Percentiles rank a stretch among this genome's conserved stretches.
Conservation (phyloP, 2,113 vertebrate genomes). For the Seriola aureovittata region DNA sequence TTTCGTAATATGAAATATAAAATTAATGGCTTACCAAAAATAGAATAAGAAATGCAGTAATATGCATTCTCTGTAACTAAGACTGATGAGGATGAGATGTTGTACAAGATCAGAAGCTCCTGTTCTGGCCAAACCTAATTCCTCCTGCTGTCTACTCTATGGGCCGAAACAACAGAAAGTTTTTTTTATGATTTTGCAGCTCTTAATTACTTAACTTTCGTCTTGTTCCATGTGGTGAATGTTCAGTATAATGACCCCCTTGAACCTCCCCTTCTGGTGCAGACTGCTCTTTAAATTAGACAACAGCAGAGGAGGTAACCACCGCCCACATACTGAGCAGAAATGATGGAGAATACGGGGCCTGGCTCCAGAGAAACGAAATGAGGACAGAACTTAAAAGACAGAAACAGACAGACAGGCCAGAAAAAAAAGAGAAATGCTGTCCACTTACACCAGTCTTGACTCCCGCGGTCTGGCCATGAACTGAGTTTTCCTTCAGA, state of each 20-base stretch:
- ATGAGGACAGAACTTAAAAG: constrained; percentile 47
- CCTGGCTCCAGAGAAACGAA: constrained; percentile 55
- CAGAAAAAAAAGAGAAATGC: constrained; percentile 19
- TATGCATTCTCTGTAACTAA: not conserved
- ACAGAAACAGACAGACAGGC: not conserved
- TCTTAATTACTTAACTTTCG: constrained; percentile 55
- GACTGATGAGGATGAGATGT: not conserved
- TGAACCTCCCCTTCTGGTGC: constrained; percentile 46
- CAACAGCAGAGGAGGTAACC: constrained; percentile 34
- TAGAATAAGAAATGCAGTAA: not conserved
- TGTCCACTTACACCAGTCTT: constrained; percentile 36
- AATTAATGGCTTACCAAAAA: not conserved
- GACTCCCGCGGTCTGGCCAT: constrained; percentile 26
- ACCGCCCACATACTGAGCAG: constrained; percentile 34
- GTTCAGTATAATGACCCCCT: constrained; percentile 36
- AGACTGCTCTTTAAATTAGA: constrained; percentile 59
- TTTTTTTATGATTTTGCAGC: constrained; percentile 24
- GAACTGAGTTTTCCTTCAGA: constrained; percentile 35
- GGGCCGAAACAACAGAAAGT: constrained; percentile 11
- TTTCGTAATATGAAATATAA: not conserved
- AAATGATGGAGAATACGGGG: constrained; percentile 28
- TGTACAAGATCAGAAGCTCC: constrained; percentile 20
- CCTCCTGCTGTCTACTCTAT: not conserved
- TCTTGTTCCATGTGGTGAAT: constrained; percentile 35
- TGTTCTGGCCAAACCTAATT: constrained; percentile 9